phyloP scores from a whole-genome alignment of 2,113 vertebrate genomes.

The Pelmatolapia mariae region DNA sequence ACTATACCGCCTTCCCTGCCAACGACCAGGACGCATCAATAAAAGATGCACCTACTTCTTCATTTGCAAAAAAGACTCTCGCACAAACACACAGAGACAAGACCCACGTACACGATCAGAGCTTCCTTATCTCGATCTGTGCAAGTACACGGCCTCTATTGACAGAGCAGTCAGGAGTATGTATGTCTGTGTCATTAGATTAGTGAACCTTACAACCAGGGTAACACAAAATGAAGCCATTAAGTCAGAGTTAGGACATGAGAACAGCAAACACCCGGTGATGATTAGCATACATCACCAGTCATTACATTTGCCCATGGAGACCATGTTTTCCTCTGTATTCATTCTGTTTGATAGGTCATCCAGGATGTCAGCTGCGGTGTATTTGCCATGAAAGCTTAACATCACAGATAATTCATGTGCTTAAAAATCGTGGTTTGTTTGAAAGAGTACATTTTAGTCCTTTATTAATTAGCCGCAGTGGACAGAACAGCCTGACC shows the following conservation, averaged over 20 bases:
- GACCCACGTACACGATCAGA: background rate
- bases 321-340: background rate
- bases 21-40: slow-evolving; percentile 33
- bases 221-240: background rate
- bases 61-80: background rate
- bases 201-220: background rate
- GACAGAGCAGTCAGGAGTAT: slow-evolving; percentile 3
- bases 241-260: background rate
- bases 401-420: background rate
- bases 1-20: background rate
- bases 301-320: background rate
- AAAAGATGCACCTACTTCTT: background rate
- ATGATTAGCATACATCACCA: background rate
- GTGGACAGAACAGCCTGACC: background rate
- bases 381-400: background rate
- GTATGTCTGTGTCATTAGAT: slow-evolving; percentile 27
- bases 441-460: too few species aligned
- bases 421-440: background rate
- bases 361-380: background rate
- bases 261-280: background rate
- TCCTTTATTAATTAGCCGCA: background rate
- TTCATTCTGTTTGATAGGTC: background rate
- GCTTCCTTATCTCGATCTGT: slow-evolving; percentile 49
- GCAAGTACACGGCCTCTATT: slow-evolving; percentile 38
- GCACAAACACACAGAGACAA: background rate